Conservation (phyloP, 2,797 vertebrate species). For the Petrocephalus sullivani region DNA sequence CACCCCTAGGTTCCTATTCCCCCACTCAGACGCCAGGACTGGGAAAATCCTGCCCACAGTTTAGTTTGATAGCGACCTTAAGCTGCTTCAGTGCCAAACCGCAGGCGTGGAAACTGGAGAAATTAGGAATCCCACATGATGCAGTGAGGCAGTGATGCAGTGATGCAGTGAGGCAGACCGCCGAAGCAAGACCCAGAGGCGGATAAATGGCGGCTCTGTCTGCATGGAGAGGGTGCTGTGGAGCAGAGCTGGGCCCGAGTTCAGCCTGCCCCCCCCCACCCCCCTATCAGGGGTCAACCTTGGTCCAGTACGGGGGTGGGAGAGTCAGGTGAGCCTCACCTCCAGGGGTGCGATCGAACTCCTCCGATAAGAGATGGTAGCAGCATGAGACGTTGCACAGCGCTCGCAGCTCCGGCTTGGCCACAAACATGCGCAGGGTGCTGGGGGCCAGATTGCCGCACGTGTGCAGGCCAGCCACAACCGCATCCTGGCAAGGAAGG, state of each 20-base stretch:
- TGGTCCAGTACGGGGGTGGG: not conserved
- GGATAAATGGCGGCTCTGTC: not conserved
- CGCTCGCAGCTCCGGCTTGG: constrained; percentile 77
- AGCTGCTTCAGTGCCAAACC: not conserved
- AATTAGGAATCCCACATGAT: not conserved
- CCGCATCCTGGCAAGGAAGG: constrained; percentile 66
- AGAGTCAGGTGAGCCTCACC: not conserved
- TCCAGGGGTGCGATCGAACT: constrained; percentile 57
- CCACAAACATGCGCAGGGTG: constrained; percentile 75
- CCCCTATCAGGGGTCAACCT: too few relatives aligned
- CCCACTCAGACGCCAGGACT: not conserved
- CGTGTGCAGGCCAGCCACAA: constrained; percentile 92
- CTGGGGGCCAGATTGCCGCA: constrained; percentile 88
- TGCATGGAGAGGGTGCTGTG: not conserved
- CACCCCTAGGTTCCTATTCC: not conserved
- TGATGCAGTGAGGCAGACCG: not conserved
- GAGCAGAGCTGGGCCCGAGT: too few relatives aligned
- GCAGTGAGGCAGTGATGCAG: not conserved
- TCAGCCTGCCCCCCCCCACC: too few relatives aligned
- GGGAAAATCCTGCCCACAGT: not conserved
- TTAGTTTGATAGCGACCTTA: not conserved
- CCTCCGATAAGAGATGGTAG: constrained; percentile 72
- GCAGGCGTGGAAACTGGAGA: not conserved
- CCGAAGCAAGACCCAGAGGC: not conserved
- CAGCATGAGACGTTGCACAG: constrained; percentile 90